Evolutionary conservation across 2,888 invertebrate species (phyloP), one percentile per base, ranked within the genome.

Genomic region (Mamestra brassicae): DNA sequence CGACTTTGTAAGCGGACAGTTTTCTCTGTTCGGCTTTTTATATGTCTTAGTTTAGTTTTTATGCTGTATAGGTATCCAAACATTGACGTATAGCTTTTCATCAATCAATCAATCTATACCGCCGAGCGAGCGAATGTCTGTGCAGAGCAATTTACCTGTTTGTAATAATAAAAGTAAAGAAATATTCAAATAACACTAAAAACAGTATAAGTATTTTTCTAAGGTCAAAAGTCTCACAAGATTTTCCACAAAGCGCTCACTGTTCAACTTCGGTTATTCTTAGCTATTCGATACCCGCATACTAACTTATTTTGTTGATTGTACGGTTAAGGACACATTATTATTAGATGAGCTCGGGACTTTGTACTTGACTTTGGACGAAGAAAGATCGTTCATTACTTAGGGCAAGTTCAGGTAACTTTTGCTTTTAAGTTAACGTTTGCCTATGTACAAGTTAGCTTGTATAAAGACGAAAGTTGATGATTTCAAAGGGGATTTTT

Each of bases 271-370:
- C 11, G 15, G 15, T 34, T 47, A 34, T 17, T 34, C 17, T 50
- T 64, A 5, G 47, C 34, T 34, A 50, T 34, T 34, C 2, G 8
- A 11, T 47, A 10, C 63, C 63, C 63, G 47, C 54, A 34, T 42
- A 73, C 52, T 26, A 4, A 15, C 11, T n/a, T 50, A 13, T 74
- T 63, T 42, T 64, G 58, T 42, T 36, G 54, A 67, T 47, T 63
- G 66, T 74, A 78, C 74, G 13, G 17, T 58, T 26, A 58, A 74
- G 71, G 60, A 60, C 66, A 54, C 45, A 57, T 82, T 73, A 82
- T 72, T 76, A 85, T 74, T 76, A 47, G 36, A 74, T 62, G 62
- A 63, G 55, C 34, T 15, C 42, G 38, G 71, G 45, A 68, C 68
- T 73, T 71, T 55, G n/a, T 54, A 65, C 70, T 62, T 66, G 45